Conservation (phyloP, 2,797 vertebrate species). For the Manis pentadactyla region DNA sequence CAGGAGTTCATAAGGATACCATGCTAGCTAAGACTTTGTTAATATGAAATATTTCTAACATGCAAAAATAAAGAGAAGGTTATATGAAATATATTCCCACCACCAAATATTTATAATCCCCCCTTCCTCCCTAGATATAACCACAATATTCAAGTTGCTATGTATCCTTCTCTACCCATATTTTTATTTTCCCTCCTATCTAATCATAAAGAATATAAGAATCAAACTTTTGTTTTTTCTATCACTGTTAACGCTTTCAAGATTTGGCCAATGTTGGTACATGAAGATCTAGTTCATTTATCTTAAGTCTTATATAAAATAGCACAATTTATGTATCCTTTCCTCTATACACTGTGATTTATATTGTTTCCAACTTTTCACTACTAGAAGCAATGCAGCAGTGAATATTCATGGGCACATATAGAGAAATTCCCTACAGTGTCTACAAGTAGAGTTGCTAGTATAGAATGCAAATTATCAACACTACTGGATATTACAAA, state of each 20-base stretch:
- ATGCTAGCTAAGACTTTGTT: not conserved
- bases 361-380: not conserved
- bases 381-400: conserved; percentile 23
- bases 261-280: not conserved
- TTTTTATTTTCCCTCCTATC: conserved; percentile 40
- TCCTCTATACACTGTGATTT: not conserved
- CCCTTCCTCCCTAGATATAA: not conserved
- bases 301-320: not conserved
- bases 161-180: not conserved
- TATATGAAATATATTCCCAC: not conserved
- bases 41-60: conserved; percentile 25
- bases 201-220: not conserved
- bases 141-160: not conserved
- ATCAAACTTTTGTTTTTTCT: not conserved
- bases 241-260: not conserved
- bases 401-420: not conserved
- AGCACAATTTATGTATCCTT: not conserved
- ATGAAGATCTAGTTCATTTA: not conserved
- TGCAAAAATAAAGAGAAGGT: not conserved
- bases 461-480: not conserved
- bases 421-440: not conserved
- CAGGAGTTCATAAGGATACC: not conserved
- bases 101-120: not conserved
- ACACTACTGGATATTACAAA: not conserved
- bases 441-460: not conserved